Evolutionary conservation across 2,888 invertebrate species (phyloP).

Genomic region (Agrochola lychnidis): DNA sequence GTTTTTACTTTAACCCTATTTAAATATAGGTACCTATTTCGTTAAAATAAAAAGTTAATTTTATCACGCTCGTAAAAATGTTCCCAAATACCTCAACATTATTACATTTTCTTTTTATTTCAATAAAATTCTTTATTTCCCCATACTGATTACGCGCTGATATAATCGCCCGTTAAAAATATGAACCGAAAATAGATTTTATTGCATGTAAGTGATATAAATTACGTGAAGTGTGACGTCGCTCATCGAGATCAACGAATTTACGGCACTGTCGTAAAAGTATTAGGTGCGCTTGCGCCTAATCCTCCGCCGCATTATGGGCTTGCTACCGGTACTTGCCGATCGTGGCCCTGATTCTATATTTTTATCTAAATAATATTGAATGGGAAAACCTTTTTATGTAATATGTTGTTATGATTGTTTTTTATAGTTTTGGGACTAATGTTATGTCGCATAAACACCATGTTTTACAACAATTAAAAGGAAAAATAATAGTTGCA

Average conservation of each 20-base stretch:
- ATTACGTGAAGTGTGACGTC: constrained; percentile 77
- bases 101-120: constrained; percentile 27
- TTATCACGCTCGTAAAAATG: constrained; percentile 35
- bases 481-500: neutral
- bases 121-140: constrained; percentile 16
- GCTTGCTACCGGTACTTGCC: constrained; percentile 76
- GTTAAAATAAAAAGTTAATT: constrained; percentile 12
- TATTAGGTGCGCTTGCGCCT: constrained; percentile 82
- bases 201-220: constrained; percentile 78
- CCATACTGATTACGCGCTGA: constrained; percentile 49
- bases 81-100: constrained; percentile 7
- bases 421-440: constrained; percentile 27
- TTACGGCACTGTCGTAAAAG: constrained; percentile 87
- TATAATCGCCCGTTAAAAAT: constrained; percentile 61
- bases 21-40: neutral
- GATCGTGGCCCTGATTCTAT: constrained; percentile 81
- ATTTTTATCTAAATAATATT: constrained; percentile 69
- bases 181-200: constrained; percentile 76
- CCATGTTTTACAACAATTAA: neutral
- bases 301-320: constrained; percentile 82
- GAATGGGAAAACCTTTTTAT: constrained; percentile 52
- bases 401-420: constrained; percentile 45
- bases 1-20: neutral
- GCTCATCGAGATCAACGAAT: constrained; percentile 82
- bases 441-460: neutral